Evolutionary conservation across 2,113 vertebrate species (phyloP).

Genomic region (Leptosomus discolor): DNA sequence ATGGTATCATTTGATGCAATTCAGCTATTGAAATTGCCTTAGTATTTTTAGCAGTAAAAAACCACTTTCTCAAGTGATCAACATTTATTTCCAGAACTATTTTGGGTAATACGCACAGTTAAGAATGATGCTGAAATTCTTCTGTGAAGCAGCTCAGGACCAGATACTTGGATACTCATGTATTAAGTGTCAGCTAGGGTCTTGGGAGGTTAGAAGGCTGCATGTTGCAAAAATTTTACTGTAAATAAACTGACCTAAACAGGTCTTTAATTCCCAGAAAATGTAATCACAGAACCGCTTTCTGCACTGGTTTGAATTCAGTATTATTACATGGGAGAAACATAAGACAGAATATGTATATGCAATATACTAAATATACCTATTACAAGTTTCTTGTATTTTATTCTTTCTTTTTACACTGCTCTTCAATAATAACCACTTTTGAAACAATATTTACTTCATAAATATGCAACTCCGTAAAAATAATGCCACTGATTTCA

Average conservation of each 20-base stretch:
- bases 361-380: neutral
- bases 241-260: neutral
- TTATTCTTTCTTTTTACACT: neutral
- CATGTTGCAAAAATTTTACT: neutral
- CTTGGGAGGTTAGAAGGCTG: neutral
- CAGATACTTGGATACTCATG: constrained; percentile 36
- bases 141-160: neutral
- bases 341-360: neutral
- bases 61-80: constrained; percentile 27
- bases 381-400: neutral
- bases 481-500: neutral
- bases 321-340: neutral
- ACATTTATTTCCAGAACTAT: constrained; percentile 51
- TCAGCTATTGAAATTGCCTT: constrained; percentile 46
- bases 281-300: neutral
- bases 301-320: neutral
- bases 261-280: neutral
- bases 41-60: constrained; percentile 44
- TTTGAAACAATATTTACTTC: neutral
- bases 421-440: neutral
- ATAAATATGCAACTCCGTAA: neutral
- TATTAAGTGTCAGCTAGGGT: neutral
- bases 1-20: constrained; percentile 26
- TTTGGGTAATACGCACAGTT: constrained; percentile 1
- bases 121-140: constrained; percentile 29